Percentiles rank a stretch among this genome's conserved stretches.
phyloP scores from a whole-genome alignment of 2,113 vertebrate species.

The Equus quagga region DNA sequence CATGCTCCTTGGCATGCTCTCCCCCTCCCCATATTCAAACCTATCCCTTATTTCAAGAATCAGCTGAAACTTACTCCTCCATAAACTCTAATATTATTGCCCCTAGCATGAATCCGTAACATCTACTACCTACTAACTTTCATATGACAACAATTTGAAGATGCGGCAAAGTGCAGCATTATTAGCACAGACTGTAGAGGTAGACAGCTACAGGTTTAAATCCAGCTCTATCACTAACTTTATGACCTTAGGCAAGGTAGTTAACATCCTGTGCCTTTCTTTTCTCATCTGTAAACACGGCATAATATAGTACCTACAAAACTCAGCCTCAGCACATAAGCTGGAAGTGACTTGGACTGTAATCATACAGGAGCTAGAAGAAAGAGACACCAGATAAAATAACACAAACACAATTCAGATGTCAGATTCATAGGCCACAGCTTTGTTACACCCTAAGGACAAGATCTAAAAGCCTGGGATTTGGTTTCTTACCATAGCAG shows the following conservation, averaged over 20 bases:
- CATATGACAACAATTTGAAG: conserved; percentile 30
- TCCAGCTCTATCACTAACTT: not conserved
- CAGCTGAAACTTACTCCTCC: conserved; percentile 2
- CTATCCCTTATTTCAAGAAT: conserved; percentile 23
- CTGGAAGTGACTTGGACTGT: not conserved
- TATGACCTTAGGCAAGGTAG: conserved; percentile 20
- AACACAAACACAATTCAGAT: conserved; percentile 25
- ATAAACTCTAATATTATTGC: not conserved
- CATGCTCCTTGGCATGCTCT: not conserved
- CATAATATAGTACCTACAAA: not conserved
- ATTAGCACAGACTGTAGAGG: not conserved
- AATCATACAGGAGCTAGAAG: not conserved
- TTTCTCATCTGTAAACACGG: conserved; percentile 20
- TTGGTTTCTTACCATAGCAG: not conserved
- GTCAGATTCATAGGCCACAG: conserved; percentile 21
- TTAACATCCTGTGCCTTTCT: conserved; percentile 21
- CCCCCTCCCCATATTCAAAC: conserved; percentile 21
- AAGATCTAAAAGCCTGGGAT: not conserved
- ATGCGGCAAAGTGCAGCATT: not conserved
- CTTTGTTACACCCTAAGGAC: not conserved
- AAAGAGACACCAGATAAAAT: not conserved
- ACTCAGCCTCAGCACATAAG: not conserved
- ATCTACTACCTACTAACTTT: not conserved
- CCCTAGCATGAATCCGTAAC: not conserved
- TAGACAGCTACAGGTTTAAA: not conserved